These are phyloP conservation scores for Psephotus haematonotus DNA, from an alignment of 2,113 vertebrate species.

Conservation along the genomic window DNA sequence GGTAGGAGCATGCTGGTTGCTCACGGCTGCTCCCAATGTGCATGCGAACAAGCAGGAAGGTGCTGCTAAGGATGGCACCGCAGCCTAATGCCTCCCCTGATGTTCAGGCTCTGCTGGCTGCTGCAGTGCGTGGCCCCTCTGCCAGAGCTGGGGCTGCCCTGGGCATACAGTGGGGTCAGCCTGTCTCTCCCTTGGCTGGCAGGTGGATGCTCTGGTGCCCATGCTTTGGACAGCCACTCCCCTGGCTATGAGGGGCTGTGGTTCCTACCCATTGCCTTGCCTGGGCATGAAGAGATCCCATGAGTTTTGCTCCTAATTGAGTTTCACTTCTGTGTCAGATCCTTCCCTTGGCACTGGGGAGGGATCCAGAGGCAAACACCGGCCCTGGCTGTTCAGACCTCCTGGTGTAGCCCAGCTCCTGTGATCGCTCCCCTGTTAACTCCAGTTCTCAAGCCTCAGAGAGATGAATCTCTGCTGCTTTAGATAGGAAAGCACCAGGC, in stretches of 20 bases:
- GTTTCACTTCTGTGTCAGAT: neutral
- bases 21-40: neutral
- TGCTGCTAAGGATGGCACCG: neutral
- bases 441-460: accelerated
- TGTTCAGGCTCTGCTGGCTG: neutral
- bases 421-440: neutral
- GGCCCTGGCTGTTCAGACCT: neutral
- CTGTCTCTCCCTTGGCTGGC: neutral
- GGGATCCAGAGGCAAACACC: neutral
- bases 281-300: neutral
- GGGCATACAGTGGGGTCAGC: accelerated
- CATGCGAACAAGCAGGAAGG: accelerated
- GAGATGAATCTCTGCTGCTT: neutral
- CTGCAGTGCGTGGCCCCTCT: neutral
- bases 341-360: neutral
- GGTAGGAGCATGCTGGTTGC: neutral
- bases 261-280: neutral
- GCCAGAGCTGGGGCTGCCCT: neutral
- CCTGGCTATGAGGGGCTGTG: neutral
- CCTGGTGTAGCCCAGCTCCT: neutral
- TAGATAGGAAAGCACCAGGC: neutral
- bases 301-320: neutral
- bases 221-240: accelerated
- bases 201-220: too few species aligned
- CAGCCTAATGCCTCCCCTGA: neutral